phyloP scores from a whole-genome alignment of 2,797 vertebrate genomes.

The Hybognathus amarus region DNA sequence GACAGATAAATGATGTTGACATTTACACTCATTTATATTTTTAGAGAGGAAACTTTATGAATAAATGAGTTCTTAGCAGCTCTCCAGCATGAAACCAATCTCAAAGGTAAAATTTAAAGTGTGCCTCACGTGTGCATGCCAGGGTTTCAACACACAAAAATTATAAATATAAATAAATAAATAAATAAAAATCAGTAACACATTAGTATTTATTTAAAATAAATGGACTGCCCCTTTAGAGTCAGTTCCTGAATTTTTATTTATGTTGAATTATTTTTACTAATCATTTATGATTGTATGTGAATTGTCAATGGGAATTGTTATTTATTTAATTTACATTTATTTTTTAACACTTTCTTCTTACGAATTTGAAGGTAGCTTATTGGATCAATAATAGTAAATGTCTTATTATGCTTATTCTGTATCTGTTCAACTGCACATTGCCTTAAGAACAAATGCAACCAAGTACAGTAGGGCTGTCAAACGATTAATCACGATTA shows the following conservation, averaged over 20 bases:
- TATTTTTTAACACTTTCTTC: background rate
- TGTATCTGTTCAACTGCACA: background rate
- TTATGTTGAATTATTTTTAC: background rate
- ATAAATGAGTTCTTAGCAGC: slow-evolving; percentile 2
- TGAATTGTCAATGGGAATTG: background rate
- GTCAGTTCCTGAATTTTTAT: background rate
- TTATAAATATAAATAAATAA: background rate
- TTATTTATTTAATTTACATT: background rate
- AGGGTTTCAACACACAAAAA: background rate
- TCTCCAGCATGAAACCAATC: background rate
- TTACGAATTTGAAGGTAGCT: background rate
- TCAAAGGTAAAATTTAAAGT: background rate
- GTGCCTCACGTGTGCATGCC: background rate
- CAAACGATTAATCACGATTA: too few species aligned
- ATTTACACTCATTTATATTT: slow-evolving; percentile 13
- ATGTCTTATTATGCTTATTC: background rate
- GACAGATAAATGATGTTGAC: slow-evolving; percentile 26
- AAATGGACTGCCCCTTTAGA: background rate
- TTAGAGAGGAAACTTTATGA: slow-evolving; percentile 10
- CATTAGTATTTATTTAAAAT: background rate
- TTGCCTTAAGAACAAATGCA: background rate
- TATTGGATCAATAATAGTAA: background rate
- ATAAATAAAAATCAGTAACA: background rate
- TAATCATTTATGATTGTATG: background rate
- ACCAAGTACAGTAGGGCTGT: background rate